Evolutionary conservation across 2,113 vertebrate species (phyloP), one percentile per base, ranked within the genome.

Genomic region (Hippocampus comes): DNA sequence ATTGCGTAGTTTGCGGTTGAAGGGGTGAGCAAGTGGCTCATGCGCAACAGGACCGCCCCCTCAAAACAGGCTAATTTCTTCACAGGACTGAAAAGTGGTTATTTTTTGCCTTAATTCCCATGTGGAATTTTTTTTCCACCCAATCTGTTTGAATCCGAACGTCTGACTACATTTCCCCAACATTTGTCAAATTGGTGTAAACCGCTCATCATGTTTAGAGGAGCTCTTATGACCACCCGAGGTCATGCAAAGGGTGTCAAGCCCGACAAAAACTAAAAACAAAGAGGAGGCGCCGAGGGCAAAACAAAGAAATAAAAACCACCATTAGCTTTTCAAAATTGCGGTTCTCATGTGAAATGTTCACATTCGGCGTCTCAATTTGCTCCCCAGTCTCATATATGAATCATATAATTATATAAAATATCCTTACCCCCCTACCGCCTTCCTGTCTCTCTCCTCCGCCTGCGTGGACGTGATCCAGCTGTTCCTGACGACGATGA

Each of bases 401-500:
- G 57, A 80, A 75, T 81, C 78, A 46, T 76, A 70, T 70, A 74
- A 82, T 81, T 72, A 83, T 75, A 25, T 75, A 30, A 72, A 77
- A 73, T n/a, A 64, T 17, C 78, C 79, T 79, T 73, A 82, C 82
- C 72, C 10, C 79, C 68, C 51, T 66, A 66, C 49, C 77, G 76
- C 53, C 51, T 73, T 23, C 67, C 42, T 25, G 43, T 46, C 14
- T 75, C 42, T 70, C 78, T 78, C 74, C 68, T 68, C 70, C 65
- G 42, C 20, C 6, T 65, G 15, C 1, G 34, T 80, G 83, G 82
- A 82, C n/a, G 17, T 0, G 23, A 80, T 80, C 88, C 86, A 90
- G 84, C 76, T 81, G 82, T 78, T 81, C 43, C 79, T 76, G 69
- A 48, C 61, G 80, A 71, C 11, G 2, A 61, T 30, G 66, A 53